A percentile compares a stretch with the other conserved stretches of the same genome.
These are phyloP conservation scores for Microtus richardsoni DNA, from an alignment of 2,113 vertebrate genomes.

Conservation along the genomic window DNA sequence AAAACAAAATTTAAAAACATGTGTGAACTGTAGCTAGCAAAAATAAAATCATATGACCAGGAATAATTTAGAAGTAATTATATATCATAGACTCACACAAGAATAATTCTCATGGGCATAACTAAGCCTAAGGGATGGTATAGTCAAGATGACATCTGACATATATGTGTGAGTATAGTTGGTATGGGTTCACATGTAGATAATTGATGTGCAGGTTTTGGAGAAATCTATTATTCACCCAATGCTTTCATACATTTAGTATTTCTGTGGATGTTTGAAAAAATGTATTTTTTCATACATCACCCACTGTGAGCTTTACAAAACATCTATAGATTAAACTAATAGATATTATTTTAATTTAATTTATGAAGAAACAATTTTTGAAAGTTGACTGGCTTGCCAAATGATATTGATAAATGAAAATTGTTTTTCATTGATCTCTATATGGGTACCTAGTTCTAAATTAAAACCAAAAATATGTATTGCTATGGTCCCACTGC, in stretches of 20 bases:
- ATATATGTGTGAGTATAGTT: not conserved
- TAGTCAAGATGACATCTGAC: not conserved
- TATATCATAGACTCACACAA: not conserved
- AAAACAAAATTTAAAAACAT: not conserved
- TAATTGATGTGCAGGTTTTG: not conserved
- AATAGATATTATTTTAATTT: not conserved
- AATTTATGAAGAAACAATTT: not conserved
- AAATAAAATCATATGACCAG: not conserved
- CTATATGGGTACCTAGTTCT: not conserved
- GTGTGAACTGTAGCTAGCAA: not conserved
- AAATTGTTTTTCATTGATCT: not conserved
- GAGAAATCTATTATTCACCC: not conserved
- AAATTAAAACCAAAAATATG: not conserved
- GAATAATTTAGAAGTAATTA: not conserved
- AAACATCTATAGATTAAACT: not conserved
- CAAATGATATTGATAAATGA: not conserved
- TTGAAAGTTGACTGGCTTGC: not conserved
- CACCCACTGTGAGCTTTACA: not conserved
- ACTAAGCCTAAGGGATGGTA: not conserved
- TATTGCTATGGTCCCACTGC: not conserved
- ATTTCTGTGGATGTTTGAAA: not conserved
- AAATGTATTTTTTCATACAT: not conserved
- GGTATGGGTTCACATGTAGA: not conserved
- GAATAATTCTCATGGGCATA: not conserved
- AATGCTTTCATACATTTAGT: not conserved